A percentile compares a stretch with the other conserved stretches of the same genome.
phyloP scores from a whole-genome alignment of 2,113 vertebrate species.

The Pygoscelis adeliae region DNA sequence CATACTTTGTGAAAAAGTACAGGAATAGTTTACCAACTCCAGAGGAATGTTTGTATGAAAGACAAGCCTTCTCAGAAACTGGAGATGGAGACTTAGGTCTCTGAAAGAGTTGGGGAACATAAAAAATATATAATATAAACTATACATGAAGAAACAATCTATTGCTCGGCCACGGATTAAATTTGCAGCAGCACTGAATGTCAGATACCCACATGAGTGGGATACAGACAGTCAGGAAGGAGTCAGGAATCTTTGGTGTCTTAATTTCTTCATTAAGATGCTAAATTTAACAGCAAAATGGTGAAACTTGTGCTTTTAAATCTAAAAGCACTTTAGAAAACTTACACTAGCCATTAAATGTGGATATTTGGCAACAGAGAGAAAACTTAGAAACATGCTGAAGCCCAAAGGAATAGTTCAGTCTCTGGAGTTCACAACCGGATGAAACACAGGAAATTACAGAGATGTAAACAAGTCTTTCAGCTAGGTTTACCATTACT shows the following conservation, averaged over 20 bases:
- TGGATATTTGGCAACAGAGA: not conserved
- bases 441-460: constrained; percentile 62
- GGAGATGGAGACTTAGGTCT: not conserved
- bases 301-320: not conserved
- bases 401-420: constrained; percentile 26
- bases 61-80: not conserved
- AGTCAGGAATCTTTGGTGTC: not conserved
- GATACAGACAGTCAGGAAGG: not conserved
- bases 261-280: not conserved
- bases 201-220: not conserved
- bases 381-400: constrained; percentile 8
- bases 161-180: not conserved
- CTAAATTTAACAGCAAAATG: not conserved
- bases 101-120: not conserved
- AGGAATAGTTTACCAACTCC: not conserved
- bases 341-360: not conserved
- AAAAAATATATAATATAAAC: not conserved
- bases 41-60: not conserved
- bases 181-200: not conserved
- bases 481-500: constrained; percentile 46
- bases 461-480: constrained; percentile 55
- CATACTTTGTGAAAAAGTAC: not conserved
- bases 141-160: not conserved
- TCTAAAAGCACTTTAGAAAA: not conserved
- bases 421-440: constrained; percentile 30